Evolutionary conservation across 1,140 invertebrate species (phyloP).

Genomic region (Charaxes varanes): DNA sequence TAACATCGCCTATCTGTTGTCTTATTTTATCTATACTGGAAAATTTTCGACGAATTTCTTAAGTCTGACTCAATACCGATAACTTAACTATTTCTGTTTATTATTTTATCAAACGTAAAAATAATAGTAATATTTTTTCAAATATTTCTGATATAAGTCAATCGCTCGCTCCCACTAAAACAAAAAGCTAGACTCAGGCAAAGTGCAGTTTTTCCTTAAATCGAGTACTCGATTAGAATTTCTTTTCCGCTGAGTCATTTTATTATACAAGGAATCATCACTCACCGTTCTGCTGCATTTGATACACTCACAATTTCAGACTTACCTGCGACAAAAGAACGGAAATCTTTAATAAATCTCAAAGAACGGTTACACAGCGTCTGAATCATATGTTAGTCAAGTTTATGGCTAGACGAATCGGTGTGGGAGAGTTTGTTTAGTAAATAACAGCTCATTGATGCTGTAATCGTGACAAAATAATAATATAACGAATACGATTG

Average conservation of each 20-base stretch:
- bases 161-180: too few relatives aligned
- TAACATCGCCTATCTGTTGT: too few relatives aligned
- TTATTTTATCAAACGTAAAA: too few relatives aligned
- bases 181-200: neutral
- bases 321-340: slow-evolving; percentile 32
- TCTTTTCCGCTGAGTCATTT: neutral
- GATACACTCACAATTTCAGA: slow-evolving; percentile 18
- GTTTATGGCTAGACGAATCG: slow-evolving; percentile 28
- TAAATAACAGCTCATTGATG: too few relatives aligned
- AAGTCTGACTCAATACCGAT: too few relatives aligned
- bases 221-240: neutral
- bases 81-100: slow-evolving; percentile 3
- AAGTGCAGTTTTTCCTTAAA: slow-evolving; percentile 1
- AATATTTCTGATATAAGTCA: too few relatives aligned
- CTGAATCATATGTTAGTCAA: slow-evolving; percentile 44
- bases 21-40: too few relatives aligned
- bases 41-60: too few relatives aligned
- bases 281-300: slow-evolving; percentile 17
- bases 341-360: slow-evolving; percentile 39
- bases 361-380: slow-evolving; percentile 23
- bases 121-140: too few relatives aligned
- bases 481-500: too few relatives aligned
- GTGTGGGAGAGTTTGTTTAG: too few relatives aligned
- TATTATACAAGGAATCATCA: slow-evolving; percentile 10
- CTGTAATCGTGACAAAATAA: too few relatives aligned